Base-by-base conservation (phyloP, 2,113 vertebrate species). In the Thalassoma bifasciatum region DNA sequence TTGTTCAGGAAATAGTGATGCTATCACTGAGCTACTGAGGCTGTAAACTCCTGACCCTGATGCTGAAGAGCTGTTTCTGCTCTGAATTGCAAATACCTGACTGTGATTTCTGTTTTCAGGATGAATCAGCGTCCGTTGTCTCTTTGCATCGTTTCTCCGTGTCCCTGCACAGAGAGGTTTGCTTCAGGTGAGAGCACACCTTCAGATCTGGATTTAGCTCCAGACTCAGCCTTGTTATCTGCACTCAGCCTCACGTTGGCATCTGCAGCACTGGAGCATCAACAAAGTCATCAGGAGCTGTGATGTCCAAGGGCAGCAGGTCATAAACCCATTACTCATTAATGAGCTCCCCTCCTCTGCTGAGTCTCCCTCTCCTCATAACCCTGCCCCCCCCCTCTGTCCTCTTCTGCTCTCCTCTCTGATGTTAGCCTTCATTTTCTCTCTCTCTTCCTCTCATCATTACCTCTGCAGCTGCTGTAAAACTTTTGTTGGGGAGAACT, bases 251-350 rank as follows among this genome's bases (percentile, higher is more conserved):
- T 68, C 26, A 5, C 36, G 75, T 65, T 66, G 81, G 66, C 44
- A 10, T 79, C 77, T 47, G 72, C 53, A 54, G 64, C 47, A 8
- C 24, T 69, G 72, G 57, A 72, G 59, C 8, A 88, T 77, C 84
- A 86, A 88, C 84, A 88, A 56, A 78, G 81, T 66, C 80, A 68
- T 76, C 59, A 79, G 74, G 73, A 26, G 37, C 77, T 46, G 46
- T 61, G 52, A 46, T 73, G 78, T 88, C 67, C 67, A 81, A 87
- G 88, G 79, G 83, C 63, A 42, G 79, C 64, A 64, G 74, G 81
- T 83, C 79, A 65, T 53, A 13, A 49, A 75, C n/a, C 81, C 83
- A 81, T 88, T 88, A 86, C 86, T 88, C 88, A 86, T 88, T 91
- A 90, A 87, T 89, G 82, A 90, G 83, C 86, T 75, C 22, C 66